Base-by-base conservation (phyloP, 2,113 vertebrate genomes). In the Australoheros scitulus region DNA sequence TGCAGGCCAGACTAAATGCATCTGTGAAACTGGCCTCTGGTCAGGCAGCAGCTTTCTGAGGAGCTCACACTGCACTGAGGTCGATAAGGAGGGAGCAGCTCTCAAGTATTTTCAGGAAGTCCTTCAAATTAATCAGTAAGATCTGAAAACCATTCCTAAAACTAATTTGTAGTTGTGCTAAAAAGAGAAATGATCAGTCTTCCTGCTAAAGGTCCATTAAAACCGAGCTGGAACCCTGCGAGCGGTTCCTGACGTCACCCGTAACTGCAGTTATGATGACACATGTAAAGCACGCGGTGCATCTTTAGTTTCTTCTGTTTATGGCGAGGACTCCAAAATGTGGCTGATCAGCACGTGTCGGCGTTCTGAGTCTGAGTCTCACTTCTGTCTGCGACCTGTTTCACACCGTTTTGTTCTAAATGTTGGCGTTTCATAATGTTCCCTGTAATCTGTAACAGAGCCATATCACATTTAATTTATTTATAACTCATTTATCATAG, bases 301-400 rank as follows among this genome's bases (percentile, higher is more conserved):
- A 70, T 50, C 15, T 29, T 29, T 70, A 5, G 29, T 20, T 34
- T 11, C 60, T 20, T n/a, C 18, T 52, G 43, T 52, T 70, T 52
- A 1, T 13, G 2, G 43, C 6, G 38, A 26, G 9, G 63, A 0
- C 47, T 50, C 47, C 47, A 7, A 17, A 4, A 17, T 7, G 4
- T 5, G 43, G 3, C 15, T 43, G 22, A 47, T 26, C 63, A 5
- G 63, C 63, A 43, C 36, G n/a, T n/a, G n/a, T n/a, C n/a, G n/a
- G n/a, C n/a, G n/a, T n/a, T n/a, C n/a, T n/a, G 2, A 0, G 0
- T 13, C 15, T 2, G n/a, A 10, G 17, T 0, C 63, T 65, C 63
- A 15, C 2, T 22, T 65, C 24, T 65, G 24, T 24, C 63, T 24
- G 38, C 26, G 26, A 26, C 26, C 26, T 10, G 10, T 57, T 22